These are phyloP conservation scores for Saguinus midas DNA, from an alignment of 2,113 vertebrate genomes.

Conservation along the genomic window DNA sequence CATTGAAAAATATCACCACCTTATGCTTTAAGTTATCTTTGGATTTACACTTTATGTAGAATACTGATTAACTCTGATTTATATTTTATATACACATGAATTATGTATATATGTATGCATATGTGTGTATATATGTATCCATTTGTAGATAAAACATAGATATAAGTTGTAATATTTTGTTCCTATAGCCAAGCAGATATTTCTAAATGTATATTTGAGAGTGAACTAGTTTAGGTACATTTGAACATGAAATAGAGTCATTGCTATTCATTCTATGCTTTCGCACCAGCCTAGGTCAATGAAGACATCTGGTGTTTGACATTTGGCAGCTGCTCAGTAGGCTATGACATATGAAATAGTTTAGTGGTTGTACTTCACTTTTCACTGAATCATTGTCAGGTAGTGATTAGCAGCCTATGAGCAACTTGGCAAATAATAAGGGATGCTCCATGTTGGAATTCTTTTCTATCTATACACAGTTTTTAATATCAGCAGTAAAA, in stretches of 20 bases:
- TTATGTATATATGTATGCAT: not conserved
- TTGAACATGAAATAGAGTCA: not conserved
- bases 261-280: not conserved
- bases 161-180: not conserved
- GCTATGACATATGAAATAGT: slow-evolving; percentile 12
- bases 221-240: not conserved
- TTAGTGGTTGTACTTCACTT: slow-evolving; percentile 50
- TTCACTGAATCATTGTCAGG: slow-evolving; percentile 49
- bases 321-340: slow-evolving; percentile 32
- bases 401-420: slow-evolving; percentile 53
- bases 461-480: not conserved
- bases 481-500: slow-evolving; percentile 50
- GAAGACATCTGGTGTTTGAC: slow-evolving; percentile 58
- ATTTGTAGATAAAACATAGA: not conserved
- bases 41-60: not conserved
- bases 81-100: not conserved
- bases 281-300: not conserved
- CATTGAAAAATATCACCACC: not conserved
- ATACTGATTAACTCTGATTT: not conserved
- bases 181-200: not conserved
- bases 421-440: slow-evolving; percentile 43
- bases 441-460: slow-evolving; percentile 40
- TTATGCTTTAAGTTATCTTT: not conserved
- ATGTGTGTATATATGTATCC: rapidly evolving
- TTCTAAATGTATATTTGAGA: not conserved